These are phyloP conservation scores for Cinclus mexicanus DNA, from an alignment of 2,113 vertebrate species.

Conservation along the genomic window DNA sequence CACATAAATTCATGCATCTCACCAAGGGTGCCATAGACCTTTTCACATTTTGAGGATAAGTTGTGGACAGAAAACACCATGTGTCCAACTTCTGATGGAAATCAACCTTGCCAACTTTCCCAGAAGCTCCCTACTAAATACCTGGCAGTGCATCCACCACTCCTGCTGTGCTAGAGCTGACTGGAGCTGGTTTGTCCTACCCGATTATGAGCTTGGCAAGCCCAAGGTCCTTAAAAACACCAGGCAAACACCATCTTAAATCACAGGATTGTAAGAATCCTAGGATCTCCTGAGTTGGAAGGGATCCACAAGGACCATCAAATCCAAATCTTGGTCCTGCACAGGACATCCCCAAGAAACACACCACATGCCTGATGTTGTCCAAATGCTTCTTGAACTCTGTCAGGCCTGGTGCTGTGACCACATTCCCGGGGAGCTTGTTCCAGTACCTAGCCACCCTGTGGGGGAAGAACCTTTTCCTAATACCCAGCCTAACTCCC, in stretches of 20 bases:
- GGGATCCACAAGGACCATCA: neutral
- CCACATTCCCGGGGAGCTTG: neutral
- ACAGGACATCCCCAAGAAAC: neutral
- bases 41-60: neutral
- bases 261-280: neutral
- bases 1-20: neutral
- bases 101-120: neutral
- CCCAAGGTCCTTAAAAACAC: neutral
- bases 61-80: neutral
- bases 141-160: neutral
- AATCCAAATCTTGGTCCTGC: neutral
- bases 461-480: neutral
- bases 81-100: neutral
- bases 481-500: neutral
- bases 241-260: neutral
- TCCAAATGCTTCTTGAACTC: neutral
- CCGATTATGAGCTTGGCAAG: fast-evolving
- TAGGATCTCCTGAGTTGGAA: neutral
- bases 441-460: neutral
- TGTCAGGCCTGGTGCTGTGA: neutral
- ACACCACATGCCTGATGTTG: neutral
- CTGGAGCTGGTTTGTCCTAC: neutral
- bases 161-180: neutral
- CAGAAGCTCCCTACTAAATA: neutral
- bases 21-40: fast-evolving